phyloP scores from a whole-genome alignment of 2,888 invertebrate genomes.

The Cephalotes varians region DNA sequence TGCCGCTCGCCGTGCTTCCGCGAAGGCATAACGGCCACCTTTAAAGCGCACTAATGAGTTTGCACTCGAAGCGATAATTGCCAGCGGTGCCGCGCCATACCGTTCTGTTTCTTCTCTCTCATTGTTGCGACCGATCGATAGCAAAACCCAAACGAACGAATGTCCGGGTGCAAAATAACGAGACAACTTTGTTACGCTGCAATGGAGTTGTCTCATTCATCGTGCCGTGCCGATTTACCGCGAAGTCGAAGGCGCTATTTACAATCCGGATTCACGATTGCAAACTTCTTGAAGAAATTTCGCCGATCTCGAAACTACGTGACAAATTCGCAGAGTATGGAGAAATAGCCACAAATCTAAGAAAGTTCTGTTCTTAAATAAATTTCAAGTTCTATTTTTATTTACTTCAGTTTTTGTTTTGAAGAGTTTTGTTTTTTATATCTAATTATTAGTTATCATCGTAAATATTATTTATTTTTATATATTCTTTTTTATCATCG shows the following conservation, averaged over 20 bases:
- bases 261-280: not conserved
- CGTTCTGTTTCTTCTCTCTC: conserved; percentile 33
- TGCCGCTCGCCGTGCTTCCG: conserved; percentile 61
- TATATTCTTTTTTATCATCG: not conserved
- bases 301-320: not conserved
- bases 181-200: conserved; percentile 21
- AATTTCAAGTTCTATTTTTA: no score
- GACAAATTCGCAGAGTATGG: not conserved
- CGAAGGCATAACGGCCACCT: conserved; percentile 64
- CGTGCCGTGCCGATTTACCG: conserved; percentile 27
- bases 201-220: conserved; percentile 10
- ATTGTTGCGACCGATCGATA: conserved; percentile 50
- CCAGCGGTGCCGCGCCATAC: conserved; percentile 44
- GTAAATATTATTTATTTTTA: not conserved
- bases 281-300: conserved; percentile 16
- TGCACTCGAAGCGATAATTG: conserved; percentile 73
- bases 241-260: not conserved
- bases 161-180: conserved; percentile 38
- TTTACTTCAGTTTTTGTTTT: no score
- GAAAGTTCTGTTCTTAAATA: not conserved
- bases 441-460: not conserved
- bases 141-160: conserved; percentile 35
- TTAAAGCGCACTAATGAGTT: conserved; percentile 73
- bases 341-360: not conserved
- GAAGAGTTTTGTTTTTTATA: not conserved